Conservation (phyloP, 2,113 vertebrate genomes). For the Ceuthmochares aereus region DNA sequence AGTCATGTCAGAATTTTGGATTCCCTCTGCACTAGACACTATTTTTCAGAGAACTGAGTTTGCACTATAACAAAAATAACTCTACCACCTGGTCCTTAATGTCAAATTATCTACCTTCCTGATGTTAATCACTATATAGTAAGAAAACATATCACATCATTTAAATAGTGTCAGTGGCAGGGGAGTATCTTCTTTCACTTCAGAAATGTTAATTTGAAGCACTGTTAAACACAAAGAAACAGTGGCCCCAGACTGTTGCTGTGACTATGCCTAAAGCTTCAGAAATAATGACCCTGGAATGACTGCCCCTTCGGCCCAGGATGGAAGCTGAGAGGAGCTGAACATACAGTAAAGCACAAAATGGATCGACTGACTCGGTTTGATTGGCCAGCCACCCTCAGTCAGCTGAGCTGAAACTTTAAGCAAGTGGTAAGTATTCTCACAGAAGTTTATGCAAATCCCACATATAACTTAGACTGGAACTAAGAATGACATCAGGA, state of each 20-base stretch:
- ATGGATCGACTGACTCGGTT: background rate
- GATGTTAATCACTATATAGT: background rate
- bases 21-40: background rate
- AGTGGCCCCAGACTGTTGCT: background rate
- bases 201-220: background rate
- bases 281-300: background rate
- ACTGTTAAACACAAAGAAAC: background rate
- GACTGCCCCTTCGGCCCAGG: background rate
- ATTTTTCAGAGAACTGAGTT: background rate
- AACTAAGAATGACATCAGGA: background rate
- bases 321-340: rapidly evolving
- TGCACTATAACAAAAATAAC: background rate
- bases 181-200: background rate
- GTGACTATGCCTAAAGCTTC: background rate
- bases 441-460: background rate
- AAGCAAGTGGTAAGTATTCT: rapidly evolving
- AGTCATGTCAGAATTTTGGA: background rate
- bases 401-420: background rate
- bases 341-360: background rate
- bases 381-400: background rate
- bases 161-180: background rate
- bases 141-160: background rate
- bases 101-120: background rate
- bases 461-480: background rate
- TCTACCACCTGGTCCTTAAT: background rate